Evolutionary conservation across 2,797 vertebrate species (phyloP), one percentile per base, ranked within the genome.

Genomic region (Hydrophis major): DNA sequence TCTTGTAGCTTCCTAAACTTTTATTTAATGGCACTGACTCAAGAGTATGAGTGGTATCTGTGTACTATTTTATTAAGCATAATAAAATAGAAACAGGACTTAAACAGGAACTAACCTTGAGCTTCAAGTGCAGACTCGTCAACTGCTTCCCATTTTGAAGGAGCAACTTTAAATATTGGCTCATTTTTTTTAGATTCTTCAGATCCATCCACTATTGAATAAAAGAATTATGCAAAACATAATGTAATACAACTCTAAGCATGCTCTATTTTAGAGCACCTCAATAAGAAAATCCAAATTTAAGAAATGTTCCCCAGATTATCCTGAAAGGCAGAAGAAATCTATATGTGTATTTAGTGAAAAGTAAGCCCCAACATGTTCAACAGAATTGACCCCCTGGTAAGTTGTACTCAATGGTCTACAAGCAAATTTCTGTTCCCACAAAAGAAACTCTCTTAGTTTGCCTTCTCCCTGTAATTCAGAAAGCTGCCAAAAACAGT

Each of bases 61-160:
- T 25, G 11, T 60, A 60, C 16, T 56, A 47, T 22, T 96, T 96
- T 27, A 88, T 94, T 66, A 63, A 25, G 20, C 69, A 89, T 20
- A 42, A 42, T 42, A 42, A 42, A 42, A 42, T 42, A 86, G 14
- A 42, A 91, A 50, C 22, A 12, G 11, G n/a, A 53, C 16, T 20
- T 83, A 91, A 42, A 93, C 6, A 89, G 3, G 63, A 93, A 96
- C 97, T 96, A 95, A 99, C 99, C 99, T 97, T 99, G 99, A 94
- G 98, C 97, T 96, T 98, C 98, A 91, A 99, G 97, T 96, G 99
- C 99, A 0, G 99, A 94, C 96, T 99, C 99, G 94, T 99, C 99
- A 94, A 99, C 99, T 88, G 98, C 99, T 97, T 99, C 99, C 99
- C 99, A 99, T 95, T 99, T 99, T 0, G 99, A 99, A 13, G 99